A percentile compares a stretch with the other conserved stretches of the same genome.
These are phyloP conservation scores for Chrysodeixis includens DNA, from an alignment of 2,888 invertebrate genomes.

Conservation along the genomic window DNA sequence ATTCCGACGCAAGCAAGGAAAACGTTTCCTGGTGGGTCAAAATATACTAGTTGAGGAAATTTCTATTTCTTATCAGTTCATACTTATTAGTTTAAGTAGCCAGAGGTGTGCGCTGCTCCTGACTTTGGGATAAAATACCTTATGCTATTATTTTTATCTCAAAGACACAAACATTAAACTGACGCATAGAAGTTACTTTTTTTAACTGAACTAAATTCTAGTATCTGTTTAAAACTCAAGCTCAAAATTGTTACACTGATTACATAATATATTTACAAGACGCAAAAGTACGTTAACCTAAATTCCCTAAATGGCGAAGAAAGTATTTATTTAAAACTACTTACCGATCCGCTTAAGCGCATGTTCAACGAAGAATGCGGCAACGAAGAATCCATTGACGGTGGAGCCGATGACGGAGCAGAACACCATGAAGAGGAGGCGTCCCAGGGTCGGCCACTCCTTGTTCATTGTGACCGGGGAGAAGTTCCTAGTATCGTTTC, in stretches of 20 bases:
- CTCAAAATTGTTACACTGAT: too few species aligned
- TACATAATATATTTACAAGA: too few species aligned
- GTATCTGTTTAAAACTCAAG: too few species aligned
- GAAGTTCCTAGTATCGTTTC: slow-evolving; percentile 51
- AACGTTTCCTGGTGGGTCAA: slow-evolving; percentile 89
- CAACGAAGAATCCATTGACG: slow-evolving; percentile 71
- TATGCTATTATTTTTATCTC: too few species aligned
- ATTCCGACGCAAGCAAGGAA: slow-evolving; percentile 93
- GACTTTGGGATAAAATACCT: too few species aligned
- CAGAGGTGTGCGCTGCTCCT: background rate
- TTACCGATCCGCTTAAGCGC: slow-evolving; percentile 64
- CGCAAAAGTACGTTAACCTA: too few species aligned
- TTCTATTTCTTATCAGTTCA: background rate
- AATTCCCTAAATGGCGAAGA: too few species aligned
- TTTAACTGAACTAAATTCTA: too few species aligned
- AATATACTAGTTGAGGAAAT: background rate
- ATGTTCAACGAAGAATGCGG: slow-evolving; percentile 69
- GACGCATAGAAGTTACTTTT: too few species aligned
- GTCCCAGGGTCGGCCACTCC: slow-evolving; percentile 92
- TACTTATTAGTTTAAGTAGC: background rate
- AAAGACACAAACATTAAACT: too few species aligned
- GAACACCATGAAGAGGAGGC: slow-evolving; percentile 87
- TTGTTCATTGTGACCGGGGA: slow-evolving; percentile 91
- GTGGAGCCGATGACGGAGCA: slow-evolving; percentile 59
- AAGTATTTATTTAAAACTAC: slow-evolving; percentile 20